Base-by-base conservation (phyloP, 2,113 vertebrate genomes). In the Alligator mississippiensis region DNA sequence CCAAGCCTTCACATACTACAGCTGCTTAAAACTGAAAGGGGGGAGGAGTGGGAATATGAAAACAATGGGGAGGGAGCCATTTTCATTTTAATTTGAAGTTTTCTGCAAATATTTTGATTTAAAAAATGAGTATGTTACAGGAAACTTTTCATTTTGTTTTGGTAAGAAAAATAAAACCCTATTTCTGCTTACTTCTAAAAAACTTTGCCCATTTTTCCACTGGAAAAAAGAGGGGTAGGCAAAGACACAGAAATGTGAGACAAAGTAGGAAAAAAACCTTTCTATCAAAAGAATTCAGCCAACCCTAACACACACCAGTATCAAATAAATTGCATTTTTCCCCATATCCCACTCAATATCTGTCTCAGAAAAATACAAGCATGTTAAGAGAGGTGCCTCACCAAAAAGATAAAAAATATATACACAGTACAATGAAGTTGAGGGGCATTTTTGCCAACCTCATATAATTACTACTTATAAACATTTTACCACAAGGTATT, bases 381-480 rank as follows among this genome's bases (percentile, higher is more conserved):
- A 68, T 11, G 22, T 18, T 24, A 28, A 60, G 25, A 55, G 38
- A 59, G 21, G 2, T 2, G 22, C 3, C 13, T 1, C 47, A 85
- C n/a, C 2, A 22, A 68, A 62, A 61, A 82, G 55, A 58, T 47
- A 28, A 30, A 63, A 30, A 70, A 38, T 16, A 61, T 13, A 12
- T 7, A n/a, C 15, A 11, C 11, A 9, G 54, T 4, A 21, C 4
- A 60, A n/a, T 54, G 57, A 21, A 11, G 25, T 30, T 0, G 62
- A 77, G 72, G 57, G 1, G 16, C 16, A 27, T n/a, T 18, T 61
- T 13, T 2, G 18, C 16, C 70, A 77, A 60, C 16, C 59, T 10
- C n/a, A 47, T 47, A 47, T 47, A 47, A 9, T 47, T 47, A 47
- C 60, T 24, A 72, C 28, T 18, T 55, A 7, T 3, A 61, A 74